Base-by-base conservation (phyloP, 2,888 invertebrate genomes). In the Tiliacea aurago region DNA sequence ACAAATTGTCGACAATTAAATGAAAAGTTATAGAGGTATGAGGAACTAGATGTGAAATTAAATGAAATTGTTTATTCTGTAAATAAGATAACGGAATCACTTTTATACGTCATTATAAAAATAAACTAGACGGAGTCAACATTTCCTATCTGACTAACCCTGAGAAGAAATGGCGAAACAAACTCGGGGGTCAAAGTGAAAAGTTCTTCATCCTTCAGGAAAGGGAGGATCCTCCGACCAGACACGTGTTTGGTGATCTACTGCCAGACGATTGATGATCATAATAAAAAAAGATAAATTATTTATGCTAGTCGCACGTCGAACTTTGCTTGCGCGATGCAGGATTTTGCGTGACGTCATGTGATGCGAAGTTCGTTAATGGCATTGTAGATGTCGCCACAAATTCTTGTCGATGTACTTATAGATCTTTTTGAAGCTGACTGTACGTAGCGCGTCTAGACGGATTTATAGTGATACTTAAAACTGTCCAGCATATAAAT, bases 371-470 rank as follows among this genome's bases (percentile, higher is more conserved):
- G n/a, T n/a, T 51, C 11, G 11, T n/a, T n/a, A 11, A n/a, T 51
- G n/a, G 51, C 51, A 11, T 11, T 51, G n/a, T n/a, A 51, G 51
- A 51, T 51, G 11, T 2, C 51, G 11, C 51, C n/a, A 11, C 51
- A 51, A 5, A 53, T 28, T 28, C 13, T 55, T 55, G 23, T 28
- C 15, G 28, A 15, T 15, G 15, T 23, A 5, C 15, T 13, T 45
- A 53, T 28, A 28, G 13, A 28, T 28, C 7, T 28, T 55, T 53
- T 55, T 28, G 1, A 15, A 7, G 15, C 3, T 55, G 61, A 18
- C 23, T 63, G 33, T n/a, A 64, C 10, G 33, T 41, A 59, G 70
- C 78, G 80, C 80, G 89, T 89, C 89, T 90, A 90, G 89, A 89
- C 89, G 72, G 61, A 68, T 85, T 89, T 86, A 88, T 77, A 73